Evolutionary conservation across 2,888 invertebrate genomes (phyloP), one percentile per base, ranked within the genome.

Genomic region (Watsonalla cultraria): DNA sequence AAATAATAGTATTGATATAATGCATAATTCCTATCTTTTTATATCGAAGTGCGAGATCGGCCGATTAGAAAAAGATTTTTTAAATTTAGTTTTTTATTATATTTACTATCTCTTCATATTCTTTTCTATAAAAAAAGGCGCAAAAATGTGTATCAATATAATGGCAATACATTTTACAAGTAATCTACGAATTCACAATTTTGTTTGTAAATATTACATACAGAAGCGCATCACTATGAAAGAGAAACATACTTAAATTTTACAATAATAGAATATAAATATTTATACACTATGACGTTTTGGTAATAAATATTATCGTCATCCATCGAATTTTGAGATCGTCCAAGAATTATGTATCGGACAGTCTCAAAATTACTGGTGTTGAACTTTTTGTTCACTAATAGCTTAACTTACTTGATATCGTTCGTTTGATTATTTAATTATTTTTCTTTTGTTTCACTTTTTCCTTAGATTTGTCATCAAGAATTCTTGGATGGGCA

Each of bases 291-390:
- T 59, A 62, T 60, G 62, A 61, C 65, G 61, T 60, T 58, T 57
- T 56, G 51, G 53, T 60, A 61, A 60, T 58, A 63, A 63, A 61
- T 60, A 58, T 56, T 56, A 54, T 61, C 70, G 72, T 77, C 75
- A 72, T 65, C 37, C 5, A 64, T 59, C 53, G 66, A 80, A 87
- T 84, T 85, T 82, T 84, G 90, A 82, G 76, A 86, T 71, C 85
- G 89, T 90, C 89, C 85, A 89, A 90, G 90, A 80, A 64, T 61
- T 64, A 62, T 24, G 59, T 74, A 84, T 90, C 89, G 70, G 90
- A 84, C 87, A 82, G 74, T 81, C 81, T 76, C 90, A 87, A 90
- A 88, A 90, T 83, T 78, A 61, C 42, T 15, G 34, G 47, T 42
- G 14, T 51, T 13, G 50, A 46, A 54, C 37, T 5, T 48, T 54